phyloP scores from a whole-genome alignment of 2,888 invertebrate genomes.

The Epistrophe grossulariae region DNA sequence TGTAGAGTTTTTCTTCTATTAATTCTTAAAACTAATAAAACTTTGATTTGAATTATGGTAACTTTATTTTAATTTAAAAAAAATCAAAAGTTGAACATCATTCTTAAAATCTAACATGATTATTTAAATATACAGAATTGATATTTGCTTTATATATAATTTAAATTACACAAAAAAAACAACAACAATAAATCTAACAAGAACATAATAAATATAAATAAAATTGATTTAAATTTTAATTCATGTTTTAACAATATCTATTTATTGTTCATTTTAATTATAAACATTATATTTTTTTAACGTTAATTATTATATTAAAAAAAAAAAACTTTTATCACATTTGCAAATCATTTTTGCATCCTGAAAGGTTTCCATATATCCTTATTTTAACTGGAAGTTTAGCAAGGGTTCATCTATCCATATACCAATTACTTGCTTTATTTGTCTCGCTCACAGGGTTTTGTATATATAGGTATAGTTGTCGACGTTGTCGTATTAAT shows the following conservation, averaged over 20 bases:
- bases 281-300: neutral
- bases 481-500: neutral
- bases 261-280: neutral
- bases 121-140: neutral
- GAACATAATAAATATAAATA: neutral
- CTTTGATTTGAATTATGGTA: neutral
- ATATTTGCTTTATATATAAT: neutral
- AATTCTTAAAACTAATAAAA: too few relatives aligned
- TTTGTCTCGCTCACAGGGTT: slow-evolving; percentile 24
- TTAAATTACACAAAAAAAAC: neutral
- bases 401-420: neutral
- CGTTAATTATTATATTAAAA: slow-evolving; percentile 33
- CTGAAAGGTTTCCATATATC: slow-evolving; percentile 63
- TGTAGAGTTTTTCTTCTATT: too few relatives aligned
- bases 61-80: slow-evolving; percentile 1
- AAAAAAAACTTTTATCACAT: slow-evolving; percentile 71
- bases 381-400: slow-evolving; percentile 50
- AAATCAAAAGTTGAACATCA: neutral
- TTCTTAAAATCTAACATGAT: neutral
- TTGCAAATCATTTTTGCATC: slow-evolving; percentile 72
- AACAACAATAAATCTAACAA: slow-evolving; percentile 29
- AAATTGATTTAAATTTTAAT: neutral
- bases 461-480: neutral
- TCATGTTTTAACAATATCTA: neutral
- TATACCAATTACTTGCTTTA: slow-evolving; percentile 1